Conservation (phyloP, 2,113 vertebrate species). For the Cryptomyrus ogoouensis region DNA sequence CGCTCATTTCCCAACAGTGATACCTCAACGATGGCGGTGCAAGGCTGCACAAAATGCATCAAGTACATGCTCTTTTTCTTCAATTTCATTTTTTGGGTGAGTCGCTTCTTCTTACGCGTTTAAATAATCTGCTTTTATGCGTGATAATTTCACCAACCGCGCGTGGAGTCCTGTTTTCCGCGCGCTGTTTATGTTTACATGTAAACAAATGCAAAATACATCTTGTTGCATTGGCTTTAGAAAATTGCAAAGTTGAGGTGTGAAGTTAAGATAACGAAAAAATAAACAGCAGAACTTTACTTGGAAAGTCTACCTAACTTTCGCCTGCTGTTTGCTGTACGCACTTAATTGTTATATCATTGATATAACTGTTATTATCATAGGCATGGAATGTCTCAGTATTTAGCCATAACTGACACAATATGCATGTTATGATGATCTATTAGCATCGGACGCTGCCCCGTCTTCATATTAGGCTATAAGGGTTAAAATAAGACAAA, state of each 20-base stretch:
- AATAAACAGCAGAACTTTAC: background rate
- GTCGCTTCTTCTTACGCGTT: constrained; percentile 26
- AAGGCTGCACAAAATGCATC: constrained; percentile 93
- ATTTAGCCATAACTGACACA: background rate
- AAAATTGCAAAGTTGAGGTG: background rate
- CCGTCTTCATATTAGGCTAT: background rate
- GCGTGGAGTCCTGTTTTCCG: background rate
- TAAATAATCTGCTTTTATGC: background rate
- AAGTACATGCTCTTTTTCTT: constrained; percentile 92
- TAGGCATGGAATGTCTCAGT: background rate
- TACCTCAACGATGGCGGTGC: constrained; percentile 72
- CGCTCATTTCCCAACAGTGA: background rate
- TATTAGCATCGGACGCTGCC: background rate
- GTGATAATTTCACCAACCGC: background rate
- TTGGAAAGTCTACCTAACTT: background rate
- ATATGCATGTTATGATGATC: background rate
- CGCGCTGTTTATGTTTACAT: background rate
- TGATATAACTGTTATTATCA: background rate
- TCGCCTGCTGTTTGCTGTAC: background rate
- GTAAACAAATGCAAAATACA: background rate
- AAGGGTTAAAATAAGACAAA: background rate
- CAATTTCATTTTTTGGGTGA: constrained; percentile 97
- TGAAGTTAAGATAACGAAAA: background rate
- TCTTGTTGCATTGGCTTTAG: background rate
- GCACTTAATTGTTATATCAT: background rate